Evolutionary conservation across 92 coral and sea anemone species (phyloP), one percentile per base, ranked within the genome.

Genomic region (Epizoanthus rinbou): DNA sequence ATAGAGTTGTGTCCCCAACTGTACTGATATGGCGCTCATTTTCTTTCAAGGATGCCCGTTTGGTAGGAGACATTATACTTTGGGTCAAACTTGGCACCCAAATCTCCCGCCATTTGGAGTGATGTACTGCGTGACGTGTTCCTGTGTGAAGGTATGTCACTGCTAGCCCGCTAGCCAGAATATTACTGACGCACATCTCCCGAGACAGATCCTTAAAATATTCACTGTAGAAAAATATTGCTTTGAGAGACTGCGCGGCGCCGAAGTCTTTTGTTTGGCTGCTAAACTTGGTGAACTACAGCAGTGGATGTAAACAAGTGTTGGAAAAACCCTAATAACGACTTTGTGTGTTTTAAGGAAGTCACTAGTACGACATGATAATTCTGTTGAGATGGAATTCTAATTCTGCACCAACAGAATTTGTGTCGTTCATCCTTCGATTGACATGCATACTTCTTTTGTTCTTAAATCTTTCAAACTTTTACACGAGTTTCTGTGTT

Each of bases 11-110:
- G 10, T 24, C 28, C 3, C 18, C 9, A 3, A 73, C 28, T 73
- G 19, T 73, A 50, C 57, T 45, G 10, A 53, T 3, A 4, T 73
- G 11, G 9, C 15, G 2, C n/a, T 67, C 25, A 67, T 33, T 84
- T 31, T 60, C 18, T 33, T 64, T 74, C 82, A 74, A 93, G 97
- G 97, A 8, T 93, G 97, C 69, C 85, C 64, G 37, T 91, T 93
- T 73, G 92, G 94, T 11, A 23, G 52, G 10, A 80, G 66, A 5
- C 87, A 89, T 45, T 91, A 93, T 81, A 75, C 70, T 57, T 86
- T 93, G n/a, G 97, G 91, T 3, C 64, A 81, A 6, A 74, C 83
- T 16, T 93, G 97, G 97, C 81, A 93, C 53, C 97, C 97, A 3
- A 85, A 91, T 2, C 69, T 93, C 10, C 62, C 86, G 19, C 97